phyloP scores from a whole-genome alignment of 2,113 vertebrate genomes.

The Pterocles burchelli region DNA sequence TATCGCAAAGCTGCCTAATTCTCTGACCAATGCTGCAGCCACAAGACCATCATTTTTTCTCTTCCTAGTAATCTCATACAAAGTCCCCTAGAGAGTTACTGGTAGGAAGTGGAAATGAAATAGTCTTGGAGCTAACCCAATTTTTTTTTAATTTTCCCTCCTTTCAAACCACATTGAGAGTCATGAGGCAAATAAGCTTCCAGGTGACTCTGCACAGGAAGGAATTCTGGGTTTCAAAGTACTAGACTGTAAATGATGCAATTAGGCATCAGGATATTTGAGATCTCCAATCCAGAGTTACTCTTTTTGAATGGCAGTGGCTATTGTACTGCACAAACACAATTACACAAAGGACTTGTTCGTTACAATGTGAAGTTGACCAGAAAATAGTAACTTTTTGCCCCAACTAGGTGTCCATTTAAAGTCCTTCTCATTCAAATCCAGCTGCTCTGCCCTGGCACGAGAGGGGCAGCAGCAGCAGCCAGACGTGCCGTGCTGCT shows the following conservation, averaged over 20 bases:
- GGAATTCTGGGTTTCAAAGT: constrained; percentile 14
- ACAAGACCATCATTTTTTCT: not conserved
- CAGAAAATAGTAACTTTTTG: not conserved
- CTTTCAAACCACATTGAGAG: not conserved
- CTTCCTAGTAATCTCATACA: not conserved
- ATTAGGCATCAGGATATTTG: not conserved
- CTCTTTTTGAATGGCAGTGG: not conserved
- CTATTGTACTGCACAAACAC: not conserved
- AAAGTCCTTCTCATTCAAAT: not conserved
- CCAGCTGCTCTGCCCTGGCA: not conserved
- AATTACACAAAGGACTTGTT: not conserved
- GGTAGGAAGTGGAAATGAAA: constrained; percentile 11
- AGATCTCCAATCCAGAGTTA: not conserved
- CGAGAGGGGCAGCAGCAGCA: not conserved
- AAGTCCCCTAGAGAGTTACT: not conserved
- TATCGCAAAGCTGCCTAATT: not conserved
- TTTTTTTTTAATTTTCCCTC: not conserved
- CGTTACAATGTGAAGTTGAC: not conserved
- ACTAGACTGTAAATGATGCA: not conserved
- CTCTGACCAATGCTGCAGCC: not conserved
- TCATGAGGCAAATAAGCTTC: not conserved
- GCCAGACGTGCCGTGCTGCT: fast-evolving
- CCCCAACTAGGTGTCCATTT: not conserved
- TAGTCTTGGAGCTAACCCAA: not conserved
- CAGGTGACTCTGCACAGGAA: constrained; percentile 13